These are phyloP conservation scores for Spheniscus humboldti DNA, from an alignment of 2,797 vertebrate species.

Conservation along the genomic window DNA sequence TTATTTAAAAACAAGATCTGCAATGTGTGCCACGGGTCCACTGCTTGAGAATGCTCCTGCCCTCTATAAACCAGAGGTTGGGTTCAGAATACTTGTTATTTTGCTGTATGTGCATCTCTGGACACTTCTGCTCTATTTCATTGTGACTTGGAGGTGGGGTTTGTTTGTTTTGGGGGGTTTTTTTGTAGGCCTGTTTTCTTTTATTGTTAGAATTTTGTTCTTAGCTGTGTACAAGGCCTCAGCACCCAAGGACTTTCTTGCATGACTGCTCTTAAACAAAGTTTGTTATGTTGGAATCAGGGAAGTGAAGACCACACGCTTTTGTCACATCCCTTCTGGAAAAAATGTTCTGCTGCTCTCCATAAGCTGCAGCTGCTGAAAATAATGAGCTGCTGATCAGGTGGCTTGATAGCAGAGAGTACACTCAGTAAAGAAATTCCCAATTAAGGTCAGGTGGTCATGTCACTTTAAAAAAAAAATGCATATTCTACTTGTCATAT, in stretches of 20 bases:
- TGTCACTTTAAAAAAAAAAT: not conserved
- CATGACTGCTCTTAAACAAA: not conserved
- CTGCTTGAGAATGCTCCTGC: not conserved
- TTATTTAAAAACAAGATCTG: not conserved
- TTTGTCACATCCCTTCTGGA: not conserved
- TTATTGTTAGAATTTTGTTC: not conserved
- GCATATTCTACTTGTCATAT: not conserved
- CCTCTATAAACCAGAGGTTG: not conserved
- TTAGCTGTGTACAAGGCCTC: not conserved
- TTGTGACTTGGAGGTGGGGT: not conserved
- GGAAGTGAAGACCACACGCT: not conserved
- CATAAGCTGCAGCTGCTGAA: not conserved
- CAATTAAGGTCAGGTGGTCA: not conserved
- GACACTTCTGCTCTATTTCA: not conserved
- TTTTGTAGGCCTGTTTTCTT: not conserved
- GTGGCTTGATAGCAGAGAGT: not conserved
- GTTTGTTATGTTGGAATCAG: not conserved
- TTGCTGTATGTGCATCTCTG: not conserved
- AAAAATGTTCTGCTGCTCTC: not conserved
- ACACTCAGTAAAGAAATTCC: not conserved
- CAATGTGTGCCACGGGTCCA: rapidly evolving
- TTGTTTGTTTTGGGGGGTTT: not conserved
- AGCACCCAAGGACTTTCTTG: not conserved
- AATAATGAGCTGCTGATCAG: not conserved
- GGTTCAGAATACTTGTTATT: not conserved